Evolutionary conservation across 2,888 invertebrate species (phyloP).

Genomic region (Drosophila buzzatii): DNA sequence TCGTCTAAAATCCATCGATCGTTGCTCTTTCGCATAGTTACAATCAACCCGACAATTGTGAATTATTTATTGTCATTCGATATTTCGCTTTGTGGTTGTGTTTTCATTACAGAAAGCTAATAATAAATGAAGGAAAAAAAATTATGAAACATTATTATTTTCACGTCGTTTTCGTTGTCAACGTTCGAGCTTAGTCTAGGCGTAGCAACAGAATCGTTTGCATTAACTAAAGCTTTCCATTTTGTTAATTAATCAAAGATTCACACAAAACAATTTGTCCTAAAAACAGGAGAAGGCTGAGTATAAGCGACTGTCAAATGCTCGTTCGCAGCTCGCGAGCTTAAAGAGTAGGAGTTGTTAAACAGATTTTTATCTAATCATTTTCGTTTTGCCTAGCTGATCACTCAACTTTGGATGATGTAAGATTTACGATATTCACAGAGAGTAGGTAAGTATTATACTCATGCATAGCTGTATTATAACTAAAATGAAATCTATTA

Average conservation of each 20-base stretch:
- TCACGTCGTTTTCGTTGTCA: constrained; percentile 27
- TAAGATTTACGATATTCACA: not conserved
- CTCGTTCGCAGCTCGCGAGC: not conserved
- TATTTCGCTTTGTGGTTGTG: constrained; percentile 71
- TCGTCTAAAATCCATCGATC: constrained; percentile 51
- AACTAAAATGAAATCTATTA: too few species aligned
- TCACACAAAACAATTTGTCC: constrained; percentile 51
- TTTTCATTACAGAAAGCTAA: constrained; percentile 43
- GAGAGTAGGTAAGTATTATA: too few species aligned
- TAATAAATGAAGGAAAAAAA: constrained; percentile 24
- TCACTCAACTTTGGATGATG: not conserved
- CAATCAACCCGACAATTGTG: constrained; percentile 64
- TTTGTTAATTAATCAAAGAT: constrained; percentile 18
- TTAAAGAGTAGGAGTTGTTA: not conserved
- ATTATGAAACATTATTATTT: constrained; percentile 64
- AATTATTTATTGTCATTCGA: constrained; percentile 71
- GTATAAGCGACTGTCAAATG: not conserved
- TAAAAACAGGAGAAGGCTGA: not conserved
- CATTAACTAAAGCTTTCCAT: constrained; percentile 3
- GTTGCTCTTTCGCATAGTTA: constrained; percentile 71
- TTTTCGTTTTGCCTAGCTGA: not conserved
- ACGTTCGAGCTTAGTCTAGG: constrained; percentile 11
- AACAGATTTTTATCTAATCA: not conserved
- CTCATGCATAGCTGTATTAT: not conserved
- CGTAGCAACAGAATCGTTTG: constrained; percentile 19